These are phyloP conservation scores for Rhinogobio ventralis DNA, from an alignment of 2,797 vertebrate species.

Conservation along the genomic window DNA sequence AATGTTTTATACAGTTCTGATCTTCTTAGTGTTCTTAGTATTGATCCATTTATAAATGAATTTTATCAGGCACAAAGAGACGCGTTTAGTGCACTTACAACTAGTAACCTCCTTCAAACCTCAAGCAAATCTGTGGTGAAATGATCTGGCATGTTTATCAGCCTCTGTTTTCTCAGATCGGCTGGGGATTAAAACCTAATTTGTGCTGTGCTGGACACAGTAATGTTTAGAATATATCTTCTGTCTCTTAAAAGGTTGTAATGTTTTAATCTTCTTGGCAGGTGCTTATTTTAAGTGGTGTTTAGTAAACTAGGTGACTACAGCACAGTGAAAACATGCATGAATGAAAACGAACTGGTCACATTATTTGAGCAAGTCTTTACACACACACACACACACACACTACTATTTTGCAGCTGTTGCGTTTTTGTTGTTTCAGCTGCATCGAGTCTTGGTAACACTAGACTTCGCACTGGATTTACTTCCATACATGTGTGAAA, in stretches of 20 bases:
- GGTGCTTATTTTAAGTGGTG: constrained; percentile 13
- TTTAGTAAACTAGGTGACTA: not conserved
- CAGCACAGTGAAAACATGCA: not conserved
- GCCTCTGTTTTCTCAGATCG: not conserved
- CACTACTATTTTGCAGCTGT: constrained; percentile 30
- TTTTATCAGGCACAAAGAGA: not conserved
- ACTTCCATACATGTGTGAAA: constrained; percentile 20
- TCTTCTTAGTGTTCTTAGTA: no score
- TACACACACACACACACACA: constrained; percentile 8
- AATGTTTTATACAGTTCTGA: no score
- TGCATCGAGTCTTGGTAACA: constrained; percentile 14
- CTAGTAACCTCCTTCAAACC: not conserved
- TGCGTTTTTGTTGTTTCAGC: constrained; percentile 42
- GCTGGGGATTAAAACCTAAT: not conserved
- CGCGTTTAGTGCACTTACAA: no score
- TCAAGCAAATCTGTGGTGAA: not conserved
- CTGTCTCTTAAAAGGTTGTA: not conserved
- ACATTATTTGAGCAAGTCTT: not conserved
- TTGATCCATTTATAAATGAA: no score
- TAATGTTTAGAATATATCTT: not conserved
- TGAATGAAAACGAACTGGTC: no score
- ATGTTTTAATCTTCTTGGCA: constrained; percentile 9
- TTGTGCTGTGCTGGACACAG: not conserved
- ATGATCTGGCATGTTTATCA: not conserved
- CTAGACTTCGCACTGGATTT: constrained; percentile 1